Evolutionary conservation across 2,888 invertebrate species (phyloP).

Genomic region (Cantharis lateralis): DNA sequence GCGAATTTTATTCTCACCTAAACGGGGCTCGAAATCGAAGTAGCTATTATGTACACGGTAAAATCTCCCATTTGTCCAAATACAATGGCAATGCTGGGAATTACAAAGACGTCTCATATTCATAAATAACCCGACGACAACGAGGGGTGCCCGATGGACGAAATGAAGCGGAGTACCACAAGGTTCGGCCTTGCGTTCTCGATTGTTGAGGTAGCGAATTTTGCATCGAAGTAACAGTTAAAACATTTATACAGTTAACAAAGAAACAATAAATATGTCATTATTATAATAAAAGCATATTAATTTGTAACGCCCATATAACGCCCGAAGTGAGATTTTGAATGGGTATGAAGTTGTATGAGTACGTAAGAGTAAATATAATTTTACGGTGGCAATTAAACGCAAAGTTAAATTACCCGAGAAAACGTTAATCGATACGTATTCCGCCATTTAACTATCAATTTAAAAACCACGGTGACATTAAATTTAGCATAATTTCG

Average conservation of each 20-base stretch:
- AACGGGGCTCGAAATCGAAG: not conserved
- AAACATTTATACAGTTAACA: not conserved
- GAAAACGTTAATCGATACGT: conserved; percentile 25
- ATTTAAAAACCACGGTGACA: conserved; percentile 26
- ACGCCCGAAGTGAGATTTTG: not conserved
- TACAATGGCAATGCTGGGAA: not conserved
- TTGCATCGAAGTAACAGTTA: not conserved
- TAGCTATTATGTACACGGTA: not conserved
- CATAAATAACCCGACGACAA: not conserved
- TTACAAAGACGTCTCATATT: not conserved
- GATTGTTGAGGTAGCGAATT: not conserved
- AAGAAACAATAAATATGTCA: not conserved
- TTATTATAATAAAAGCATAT: not conserved
- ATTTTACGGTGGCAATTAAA: not conserved
- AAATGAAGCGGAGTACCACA: no score
- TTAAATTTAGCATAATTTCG: conserved; percentile 29
- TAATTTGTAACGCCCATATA: not conserved
- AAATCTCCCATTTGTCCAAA: not conserved
- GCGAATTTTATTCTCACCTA: not conserved
- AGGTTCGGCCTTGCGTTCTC: not conserved
- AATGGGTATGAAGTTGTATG: not conserved
- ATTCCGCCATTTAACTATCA: not conserved
- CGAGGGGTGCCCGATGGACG: no score
- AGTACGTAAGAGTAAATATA: not conserved
- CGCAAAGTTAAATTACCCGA: conserved; percentile 10